Evolutionary conservation across 2,888 invertebrate genomes (phyloP).

Genomic region (Octodonta nipae): DNA sequence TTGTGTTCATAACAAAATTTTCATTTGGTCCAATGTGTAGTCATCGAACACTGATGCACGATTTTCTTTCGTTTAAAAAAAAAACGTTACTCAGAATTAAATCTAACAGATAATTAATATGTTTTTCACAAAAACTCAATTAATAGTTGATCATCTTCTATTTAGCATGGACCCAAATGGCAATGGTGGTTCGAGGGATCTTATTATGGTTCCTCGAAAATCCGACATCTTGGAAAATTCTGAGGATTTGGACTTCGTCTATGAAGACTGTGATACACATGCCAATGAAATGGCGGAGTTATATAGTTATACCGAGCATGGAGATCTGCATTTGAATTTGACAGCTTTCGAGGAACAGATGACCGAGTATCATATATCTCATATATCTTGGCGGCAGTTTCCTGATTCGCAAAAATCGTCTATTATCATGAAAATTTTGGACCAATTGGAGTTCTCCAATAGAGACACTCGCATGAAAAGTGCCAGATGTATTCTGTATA

Average conservation of each 20-base stretch:
- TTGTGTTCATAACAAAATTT: too few relatives aligned
- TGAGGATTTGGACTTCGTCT: constrained; percentile 79
- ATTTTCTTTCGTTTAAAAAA: too few relatives aligned
- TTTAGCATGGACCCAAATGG: constrained; percentile 40
- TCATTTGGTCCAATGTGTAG: too few relatives aligned
- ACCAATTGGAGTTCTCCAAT: constrained; percentile 82
- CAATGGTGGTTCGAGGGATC: constrained; percentile 31
- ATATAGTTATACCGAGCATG: constrained; percentile 96
- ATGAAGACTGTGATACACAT: constrained; percentile 80
- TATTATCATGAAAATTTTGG: constrained; percentile 72
- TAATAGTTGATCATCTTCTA: too few relatives aligned
- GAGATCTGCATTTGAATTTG: constrained; percentile 80
- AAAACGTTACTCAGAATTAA: too few relatives aligned
- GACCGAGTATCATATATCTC: constrained; percentile 66
- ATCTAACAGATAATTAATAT: too few relatives aligned
- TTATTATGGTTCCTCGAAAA: background rate
- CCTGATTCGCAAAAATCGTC: constrained; percentile 54
- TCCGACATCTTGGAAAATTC: constrained; percentile 41
- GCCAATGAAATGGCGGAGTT: constrained; percentile 88
- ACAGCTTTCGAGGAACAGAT: constrained; percentile 86
- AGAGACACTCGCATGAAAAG: constrained; percentile 74
- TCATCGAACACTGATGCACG: too few relatives aligned
- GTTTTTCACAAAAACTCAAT: too few relatives aligned
- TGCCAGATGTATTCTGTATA: constrained; percentile 82
- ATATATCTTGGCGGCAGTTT: constrained; percentile 74